Conservation (phyloP, 1,140 invertebrate species). For the Platyura marginata region DNA sequence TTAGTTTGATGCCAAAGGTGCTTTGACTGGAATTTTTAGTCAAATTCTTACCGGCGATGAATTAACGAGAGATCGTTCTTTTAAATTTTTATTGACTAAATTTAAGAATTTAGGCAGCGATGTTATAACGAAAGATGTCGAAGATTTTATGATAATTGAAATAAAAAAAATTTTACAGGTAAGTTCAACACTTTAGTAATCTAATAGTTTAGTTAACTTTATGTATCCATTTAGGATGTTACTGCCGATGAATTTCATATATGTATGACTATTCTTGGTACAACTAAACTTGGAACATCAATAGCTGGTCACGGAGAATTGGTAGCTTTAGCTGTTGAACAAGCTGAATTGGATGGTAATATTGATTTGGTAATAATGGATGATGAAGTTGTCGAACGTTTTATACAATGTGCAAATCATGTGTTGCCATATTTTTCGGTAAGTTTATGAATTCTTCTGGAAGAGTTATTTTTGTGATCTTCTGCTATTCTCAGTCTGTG, state of each 20-base stretch:
- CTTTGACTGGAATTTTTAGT: constrained; percentile 68
- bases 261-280: constrained; percentile 68
- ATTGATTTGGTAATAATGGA: constrained; percentile 66
- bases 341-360: constrained; percentile 55
- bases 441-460: constrained; percentile 25
- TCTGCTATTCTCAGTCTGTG: constrained; percentile 3
- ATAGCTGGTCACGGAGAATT: constrained; percentile 70
- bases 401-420: constrained; percentile 69
- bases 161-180: constrained; percentile 74
- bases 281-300: constrained; percentile 61
- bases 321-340: constrained; percentile 63
- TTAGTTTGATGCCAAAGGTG: constrained; percentile 35
- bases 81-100: constrained; percentile 75
- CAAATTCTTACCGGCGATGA: constrained; percentile 65
- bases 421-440: constrained; percentile 77
- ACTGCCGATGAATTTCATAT: constrained; percentile 82
- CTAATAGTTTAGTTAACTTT: too few relatives aligned
- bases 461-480: constrained; percentile 4
- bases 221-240: too few relatives aligned
- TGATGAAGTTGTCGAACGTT: constrained; percentile 51
- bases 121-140: constrained; percentile 65
- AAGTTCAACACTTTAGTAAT: constrained; percentile 8
- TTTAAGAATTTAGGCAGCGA: constrained; percentile 60
- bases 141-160: constrained; percentile 69
- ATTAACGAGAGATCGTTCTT: constrained; percentile 62